A percentile compares a stretch with the other conserved stretches of the same genome.
phyloP scores from a whole-genome alignment of 2,113 vertebrate genomes.

The Azemiops feae region DNA sequence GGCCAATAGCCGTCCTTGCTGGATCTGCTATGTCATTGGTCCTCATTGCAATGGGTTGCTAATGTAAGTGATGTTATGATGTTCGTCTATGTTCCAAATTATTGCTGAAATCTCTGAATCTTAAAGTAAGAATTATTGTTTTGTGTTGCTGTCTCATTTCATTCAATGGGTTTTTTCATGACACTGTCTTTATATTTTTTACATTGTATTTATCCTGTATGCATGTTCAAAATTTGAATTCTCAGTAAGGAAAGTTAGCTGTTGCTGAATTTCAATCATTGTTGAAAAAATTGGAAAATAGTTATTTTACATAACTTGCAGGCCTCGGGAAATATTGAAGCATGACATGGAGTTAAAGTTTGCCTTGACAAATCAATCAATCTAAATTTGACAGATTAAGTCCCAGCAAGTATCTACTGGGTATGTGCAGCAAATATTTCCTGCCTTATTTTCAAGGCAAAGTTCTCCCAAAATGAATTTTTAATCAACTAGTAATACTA shows the following conservation, averaged over 20 bases:
- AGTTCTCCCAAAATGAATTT: background rate
- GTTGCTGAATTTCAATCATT: background rate
- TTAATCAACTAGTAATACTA: background rate
- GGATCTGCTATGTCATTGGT: no score
- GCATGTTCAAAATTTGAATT: fast-evolving
- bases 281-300: background rate
- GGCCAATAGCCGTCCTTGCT: no score
- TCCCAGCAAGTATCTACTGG: background rate
- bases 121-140: no score
- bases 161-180: no score
- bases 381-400: background rate
- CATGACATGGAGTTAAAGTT: background rate
- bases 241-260: background rate
- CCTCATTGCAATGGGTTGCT: no score
- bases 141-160: no score
- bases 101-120: no score
- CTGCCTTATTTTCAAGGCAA: constrained; percentile 5
- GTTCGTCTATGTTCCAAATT: no score
- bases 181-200: background rate
- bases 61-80: no score
- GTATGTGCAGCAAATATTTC: background rate
- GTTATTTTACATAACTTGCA: background rate
- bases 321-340: background rate
- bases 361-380: background rate
- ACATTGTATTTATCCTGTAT: fast-evolving